A percentile compares a stretch with the other conserved stretches of the same genome.
Conservation (phyloP, 2,113 vertebrate species). For the Toxotes chatareus region DNA sequence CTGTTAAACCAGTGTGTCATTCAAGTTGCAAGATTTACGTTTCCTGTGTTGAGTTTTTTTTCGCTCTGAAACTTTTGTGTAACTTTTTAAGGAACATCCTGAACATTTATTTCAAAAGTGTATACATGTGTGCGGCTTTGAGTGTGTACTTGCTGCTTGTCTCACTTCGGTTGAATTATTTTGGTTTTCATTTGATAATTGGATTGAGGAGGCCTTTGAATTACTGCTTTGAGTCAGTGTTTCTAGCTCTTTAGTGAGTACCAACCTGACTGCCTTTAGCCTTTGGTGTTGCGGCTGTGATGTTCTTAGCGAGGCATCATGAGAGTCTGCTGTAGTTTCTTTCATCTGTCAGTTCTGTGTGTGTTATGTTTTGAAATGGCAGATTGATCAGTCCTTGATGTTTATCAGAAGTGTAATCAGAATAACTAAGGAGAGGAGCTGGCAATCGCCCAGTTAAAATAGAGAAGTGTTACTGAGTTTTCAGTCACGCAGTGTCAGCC, state of each 20-base stretch:
- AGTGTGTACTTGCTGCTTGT: not conserved
- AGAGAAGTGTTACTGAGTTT: constrained; percentile 1
- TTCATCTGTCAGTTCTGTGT: constrained; percentile 2
- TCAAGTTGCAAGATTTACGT: constrained; percentile 31
- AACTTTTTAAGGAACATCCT: not conserved
- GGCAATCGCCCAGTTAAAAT: not conserved
- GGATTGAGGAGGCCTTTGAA: constrained; percentile 5
- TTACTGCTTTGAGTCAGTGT: constrained; percentile 28
- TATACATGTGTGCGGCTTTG: not conserved
- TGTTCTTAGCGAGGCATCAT: constrained; percentile 26
- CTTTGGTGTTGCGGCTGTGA: not conserved
- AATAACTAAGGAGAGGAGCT: not conserved
- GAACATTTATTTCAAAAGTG: not conserved
- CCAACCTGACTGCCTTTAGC: constrained; percentile 7
- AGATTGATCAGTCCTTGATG: not conserved
- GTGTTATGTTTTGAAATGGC: not conserved
- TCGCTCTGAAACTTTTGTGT: not conserved
- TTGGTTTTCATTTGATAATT: constrained; percentile 5
- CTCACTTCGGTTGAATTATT: not conserved
- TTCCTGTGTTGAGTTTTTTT: not conserved
- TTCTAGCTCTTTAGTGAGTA: constrained; percentile 7
- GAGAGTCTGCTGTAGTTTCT: constrained; percentile 21
- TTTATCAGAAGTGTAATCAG: constrained; percentile 16
- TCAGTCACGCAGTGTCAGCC: not conserved
- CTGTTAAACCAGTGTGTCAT: not conserved